Evolutionary conservation across 1,140 invertebrate species (phyloP).

Genomic region (Cecropterus lyciades): DNA sequence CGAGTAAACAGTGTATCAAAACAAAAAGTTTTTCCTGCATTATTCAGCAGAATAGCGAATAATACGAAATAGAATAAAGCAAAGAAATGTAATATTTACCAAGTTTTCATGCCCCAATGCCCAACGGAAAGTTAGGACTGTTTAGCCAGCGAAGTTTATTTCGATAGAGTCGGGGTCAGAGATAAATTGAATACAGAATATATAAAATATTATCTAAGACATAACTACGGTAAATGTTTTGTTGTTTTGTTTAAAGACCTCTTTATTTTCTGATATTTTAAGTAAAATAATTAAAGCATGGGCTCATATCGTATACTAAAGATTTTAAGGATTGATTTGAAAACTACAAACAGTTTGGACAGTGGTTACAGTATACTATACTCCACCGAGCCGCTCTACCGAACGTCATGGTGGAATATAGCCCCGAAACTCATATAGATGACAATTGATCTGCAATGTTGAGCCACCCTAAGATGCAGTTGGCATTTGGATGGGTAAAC

Average conservation of each 20-base stretch:
- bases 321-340: no score
- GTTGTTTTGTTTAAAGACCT: neutral
- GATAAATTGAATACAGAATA: slow-evolving; percentile 15
- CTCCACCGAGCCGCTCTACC: no score
- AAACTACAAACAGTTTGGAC: no score
- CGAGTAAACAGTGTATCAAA: neutral
- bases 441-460: no score
- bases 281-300: no score
- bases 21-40: neutral
- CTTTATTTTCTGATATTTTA: no score
- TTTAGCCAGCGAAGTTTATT: slow-evolving; percentile 3
- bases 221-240: neutral
- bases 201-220: slow-evolving; percentile 18
- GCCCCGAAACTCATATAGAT: no score
- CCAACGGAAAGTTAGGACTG: slow-evolving; percentile 4
- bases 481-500: no score
- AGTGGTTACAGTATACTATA: no score
- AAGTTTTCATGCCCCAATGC: slow-evolving; percentile 10
- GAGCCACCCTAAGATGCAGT: no score
- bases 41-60: slow-evolving; percentile 5
- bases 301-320: no score
- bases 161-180: slow-evolving; percentile 12
- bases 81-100: slow-evolving; percentile 23
- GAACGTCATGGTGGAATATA: no score
- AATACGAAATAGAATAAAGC: slow-evolving; percentile 10